phyloP scores from a whole-genome alignment of 2,888 invertebrate genomes.

The Lepidocyrtinus sp. region DNA sequence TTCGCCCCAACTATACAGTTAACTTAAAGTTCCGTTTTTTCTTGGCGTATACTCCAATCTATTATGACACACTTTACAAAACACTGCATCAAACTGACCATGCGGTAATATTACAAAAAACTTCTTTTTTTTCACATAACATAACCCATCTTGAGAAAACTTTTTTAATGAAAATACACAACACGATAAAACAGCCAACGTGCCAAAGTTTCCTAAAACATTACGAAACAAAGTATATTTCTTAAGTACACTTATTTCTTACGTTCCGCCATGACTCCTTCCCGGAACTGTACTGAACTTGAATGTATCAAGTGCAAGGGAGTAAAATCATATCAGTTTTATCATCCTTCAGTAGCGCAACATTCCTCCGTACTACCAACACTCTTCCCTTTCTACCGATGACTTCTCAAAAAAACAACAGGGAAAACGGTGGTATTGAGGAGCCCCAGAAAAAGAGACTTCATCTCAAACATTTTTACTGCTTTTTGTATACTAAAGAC shows the following conservation, averaged over 20 bases:
- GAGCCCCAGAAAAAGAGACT: neutral
- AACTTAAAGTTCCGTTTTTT: too few species aligned
- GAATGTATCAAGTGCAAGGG: constrained; percentile 44
- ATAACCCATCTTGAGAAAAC: too few species aligned
- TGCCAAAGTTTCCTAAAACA: too few species aligned
- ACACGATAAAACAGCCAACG: too few species aligned
- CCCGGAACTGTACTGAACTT: constrained; percentile 51
- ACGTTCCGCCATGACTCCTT: constrained; percentile 35
- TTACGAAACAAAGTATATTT: neutral
- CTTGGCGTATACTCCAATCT: too few species aligned
- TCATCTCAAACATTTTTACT: neutral
- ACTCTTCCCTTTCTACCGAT: neutral
- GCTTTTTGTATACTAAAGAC: neutral
- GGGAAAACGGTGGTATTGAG: neutral
- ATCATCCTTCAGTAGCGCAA: neutral
- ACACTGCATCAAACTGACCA: too few species aligned
- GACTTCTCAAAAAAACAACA: neutral
- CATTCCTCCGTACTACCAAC: neutral
- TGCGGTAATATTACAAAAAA: too few species aligned
- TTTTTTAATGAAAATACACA: too few species aligned
- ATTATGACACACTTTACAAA: too few species aligned
- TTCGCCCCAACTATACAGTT: too few species aligned
- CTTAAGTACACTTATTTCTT: neutral
- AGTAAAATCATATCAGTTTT: constrained; percentile 41
- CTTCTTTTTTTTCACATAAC: too few species aligned